Evolutionary conservation across 2,113 vertebrate genomes (phyloP).

Genomic region (Cavia porcellus): DNA sequence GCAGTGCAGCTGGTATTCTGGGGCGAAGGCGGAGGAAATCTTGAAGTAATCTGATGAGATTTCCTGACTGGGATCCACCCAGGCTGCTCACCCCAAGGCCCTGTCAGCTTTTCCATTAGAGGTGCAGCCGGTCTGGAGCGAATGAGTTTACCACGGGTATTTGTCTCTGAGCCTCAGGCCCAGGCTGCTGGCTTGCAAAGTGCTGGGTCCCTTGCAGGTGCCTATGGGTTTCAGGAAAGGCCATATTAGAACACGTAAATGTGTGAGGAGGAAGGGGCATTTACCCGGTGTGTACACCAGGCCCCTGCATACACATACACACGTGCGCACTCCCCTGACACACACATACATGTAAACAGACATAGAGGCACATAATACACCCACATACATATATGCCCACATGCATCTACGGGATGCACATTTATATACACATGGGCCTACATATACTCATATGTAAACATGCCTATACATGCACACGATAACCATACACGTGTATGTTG

Average conservation of each 20-base stretch:
- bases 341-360: background rate
- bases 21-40: conserved; percentile 57
- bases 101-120: conserved; percentile 70
- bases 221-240: background rate
- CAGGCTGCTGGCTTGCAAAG: conserved; percentile 40
- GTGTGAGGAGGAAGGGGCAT: background rate
- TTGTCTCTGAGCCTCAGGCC: conserved; percentile 39
- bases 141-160: conserved; percentile 61
- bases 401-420: background rate
- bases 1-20: conserved; percentile 41
- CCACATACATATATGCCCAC: background rate
- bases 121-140: conserved; percentile 64
- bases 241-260: background rate
- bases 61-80: conserved; percentile 68
- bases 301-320: background rate
- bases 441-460: background rate
- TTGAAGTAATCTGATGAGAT: conserved; percentile 75
- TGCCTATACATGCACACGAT: background rate
- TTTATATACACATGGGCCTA: background rate
- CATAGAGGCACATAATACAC: background rate
- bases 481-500: too few species aligned
- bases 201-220: conserved; percentile 40
- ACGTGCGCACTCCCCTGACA: background rate
- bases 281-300: background rate
- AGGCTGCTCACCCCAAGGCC: conserved; percentile 52